Evolutionary conservation across 2,888 invertebrate genomes (phyloP).

Genomic region (Dioctria rufipes): DNA sequence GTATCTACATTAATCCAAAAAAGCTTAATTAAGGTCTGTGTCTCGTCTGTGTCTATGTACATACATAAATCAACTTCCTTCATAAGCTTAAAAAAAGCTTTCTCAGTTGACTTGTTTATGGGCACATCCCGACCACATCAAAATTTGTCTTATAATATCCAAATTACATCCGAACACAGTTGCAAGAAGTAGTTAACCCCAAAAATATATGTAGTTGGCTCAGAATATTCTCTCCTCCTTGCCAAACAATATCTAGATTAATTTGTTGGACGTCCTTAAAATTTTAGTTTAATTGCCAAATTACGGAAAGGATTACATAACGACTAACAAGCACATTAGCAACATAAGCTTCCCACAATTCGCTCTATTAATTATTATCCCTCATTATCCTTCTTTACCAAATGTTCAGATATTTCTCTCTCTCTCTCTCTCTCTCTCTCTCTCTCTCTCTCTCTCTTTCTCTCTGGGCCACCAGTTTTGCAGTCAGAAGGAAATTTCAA

Average conservation of each 20-base stretch:
- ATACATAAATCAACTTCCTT: background rate
- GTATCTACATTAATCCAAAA: slow-evolving; percentile 18
- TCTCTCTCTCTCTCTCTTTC: too few species aligned
- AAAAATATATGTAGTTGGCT: slow-evolving; percentile 5
- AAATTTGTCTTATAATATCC: background rate
- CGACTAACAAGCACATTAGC: too few species aligned
- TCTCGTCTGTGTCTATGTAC: too few species aligned
- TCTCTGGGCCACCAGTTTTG: too few species aligned
- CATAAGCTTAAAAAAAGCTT: slow-evolving; percentile 14
- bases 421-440: too few species aligned
- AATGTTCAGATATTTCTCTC: too few species aligned
- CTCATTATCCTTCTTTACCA: too few species aligned
- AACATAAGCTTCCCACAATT: too few species aligned
- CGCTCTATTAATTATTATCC: too few species aligned
- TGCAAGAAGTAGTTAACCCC: slow-evolving; percentile 7
- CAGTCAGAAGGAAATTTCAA: too few species aligned
- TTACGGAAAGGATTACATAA: slow-evolving; percentile 2
- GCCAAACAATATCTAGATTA: slow-evolving; percentile 7
- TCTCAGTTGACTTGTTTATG: background rate
- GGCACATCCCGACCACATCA: background rate
- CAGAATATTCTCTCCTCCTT: background rate
- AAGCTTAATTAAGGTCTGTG: background rate
- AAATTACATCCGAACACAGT: too few species aligned
- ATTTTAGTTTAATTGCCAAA: slow-evolving; percentile 15
- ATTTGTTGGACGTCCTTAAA: background rate